Base-by-base conservation (phyloP, 2,888 invertebrate genomes). In the Steromphala cineraria region DNA sequence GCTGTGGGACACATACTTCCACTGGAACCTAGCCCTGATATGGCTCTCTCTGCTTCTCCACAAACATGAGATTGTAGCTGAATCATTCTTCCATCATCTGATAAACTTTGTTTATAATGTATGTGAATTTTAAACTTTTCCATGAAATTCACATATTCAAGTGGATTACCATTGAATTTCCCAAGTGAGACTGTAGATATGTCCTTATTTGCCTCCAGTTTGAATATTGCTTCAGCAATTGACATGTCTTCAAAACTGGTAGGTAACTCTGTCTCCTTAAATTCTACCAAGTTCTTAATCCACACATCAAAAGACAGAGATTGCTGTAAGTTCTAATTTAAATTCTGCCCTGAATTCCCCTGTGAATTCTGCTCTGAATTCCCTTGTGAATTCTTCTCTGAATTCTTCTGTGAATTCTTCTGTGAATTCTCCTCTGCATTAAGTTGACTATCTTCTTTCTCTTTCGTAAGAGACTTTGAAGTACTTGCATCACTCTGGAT, bases 71-170 rank as follows among this genome's bases (percentile, higher is more conserved):
- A 79, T 8, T 53, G 46, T 28, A 79, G 53, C 10, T 81, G 81
- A 3, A 46, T 52, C 78, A 81, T 81, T 56, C 81, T 40, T 52
- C 74, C 24, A 5, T 75, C 78, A 67, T 81, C 81, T 31, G 71
- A 19, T 13, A 81, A 21, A 74, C 62, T 53, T 0, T 53, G 21
- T 53, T n/a, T n/a, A 21, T 77, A n/a, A 53, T 81, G 81, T 15
- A 81, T 81, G 15, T 81, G 78, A 46, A 79, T 56, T 62, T 78
- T 81, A 17, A 79, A 81, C 13, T 4, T 55, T 19, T 81, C 81
- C 13, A 81, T 31, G 24, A 81, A 81, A 46, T 81, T 75, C 10
- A 81, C 75, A 31, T 78, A 81, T 40, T 19, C 36, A 15, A 76
- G 31, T 13, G 55, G 31, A 31, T 17, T 76, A 5, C 46, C 46